Base-by-base conservation (phyloP, 2,797 vertebrate species). In the Pseudotriccus pelzelni region DNA sequence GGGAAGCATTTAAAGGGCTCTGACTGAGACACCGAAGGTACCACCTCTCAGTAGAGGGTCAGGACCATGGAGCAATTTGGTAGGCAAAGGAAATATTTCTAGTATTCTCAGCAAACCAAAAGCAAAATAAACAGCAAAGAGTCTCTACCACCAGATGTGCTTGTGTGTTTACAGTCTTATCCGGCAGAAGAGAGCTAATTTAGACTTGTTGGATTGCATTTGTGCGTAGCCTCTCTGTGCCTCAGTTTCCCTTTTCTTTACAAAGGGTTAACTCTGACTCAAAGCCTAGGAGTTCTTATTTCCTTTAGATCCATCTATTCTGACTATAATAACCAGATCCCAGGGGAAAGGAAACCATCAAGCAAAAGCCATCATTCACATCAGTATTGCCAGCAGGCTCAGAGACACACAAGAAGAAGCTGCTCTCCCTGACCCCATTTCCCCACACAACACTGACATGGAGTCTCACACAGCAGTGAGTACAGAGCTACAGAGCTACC, bases 201-300 rank as follows among this genome's bases (percentile, higher is more conserved):
- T 39, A 39, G 21, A 19, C 9, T 49, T 41, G 4, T 7, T 47
- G 23, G 36, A 20, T 7, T 39, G 24, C 34, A 32, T 46, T 49
- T 70, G n/a, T 28, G 8, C 23, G 27, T 12, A 27, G 22, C 22
- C 6, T 23, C 44, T 50, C 52, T 0, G 0, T 66, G 55, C 66
- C 89, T 93, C 91, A 49, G 66, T 89, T 94, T 93, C 95, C 68
- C 63, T 34, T 73, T 66, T 46, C 25, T 8, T 89, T 62, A 20
- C 16, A 75, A 80, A 66, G 53, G 13, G 69, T 91, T 92, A 68
- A 87, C 20, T 46, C 52, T 46, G 75, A 28, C 58, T 69, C 44
- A 49, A 72, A 63, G 49, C 53, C 12, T 41, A 90, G 27, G 63
- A 88, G 36, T 68, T 83, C 56, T 23, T 18, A n/a, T 63, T 76